Evolutionary conservation across 2,888 invertebrate genomes (phyloP).

Genomic region (Plebejus argus): DNA sequence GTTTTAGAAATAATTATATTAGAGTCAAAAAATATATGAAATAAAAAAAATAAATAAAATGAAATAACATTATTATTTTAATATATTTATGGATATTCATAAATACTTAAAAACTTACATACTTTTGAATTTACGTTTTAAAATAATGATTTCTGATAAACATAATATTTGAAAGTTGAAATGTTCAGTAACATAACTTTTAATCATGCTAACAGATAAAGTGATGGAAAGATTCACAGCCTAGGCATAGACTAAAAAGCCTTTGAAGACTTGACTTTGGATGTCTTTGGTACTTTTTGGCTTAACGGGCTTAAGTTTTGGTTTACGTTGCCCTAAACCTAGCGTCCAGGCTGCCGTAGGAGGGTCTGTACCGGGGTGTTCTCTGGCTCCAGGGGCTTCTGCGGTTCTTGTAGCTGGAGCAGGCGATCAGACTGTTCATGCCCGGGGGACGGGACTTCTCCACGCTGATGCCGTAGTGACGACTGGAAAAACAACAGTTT

Average conservation of each 20-base stretch:
- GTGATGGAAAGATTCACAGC: not conserved
- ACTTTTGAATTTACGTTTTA: not conserved
- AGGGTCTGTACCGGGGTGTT: slow-evolving; percentile 65
- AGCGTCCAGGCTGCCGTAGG: slow-evolving; percentile 71
- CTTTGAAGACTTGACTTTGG: not conserved
- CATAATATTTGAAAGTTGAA: not conserved
- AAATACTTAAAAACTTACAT: slow-evolving; percentile 3
- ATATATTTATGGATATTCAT: slow-evolving; percentile 7
- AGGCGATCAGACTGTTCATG: slow-evolving; percentile 88
- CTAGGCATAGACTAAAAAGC: not conserved
- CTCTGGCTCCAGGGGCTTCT: slow-evolving; percentile 74
- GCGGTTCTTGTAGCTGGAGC: slow-evolving; percentile 88
- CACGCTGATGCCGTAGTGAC: slow-evolving; percentile 79
- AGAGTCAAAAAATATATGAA: no score
- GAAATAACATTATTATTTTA: not conserved
- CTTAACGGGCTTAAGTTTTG: slow-evolving; percentile 40
- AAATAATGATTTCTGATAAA: not conserved
- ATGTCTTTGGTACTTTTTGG: slow-evolving; percentile 10
- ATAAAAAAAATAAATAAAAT: not conserved
- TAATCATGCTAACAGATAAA: not conserved
- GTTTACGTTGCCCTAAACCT: slow-evolving; percentile 59
- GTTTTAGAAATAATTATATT: no score
- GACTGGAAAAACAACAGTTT: slow-evolving; percentile 49
- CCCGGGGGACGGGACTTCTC: slow-evolving; percentile 85
- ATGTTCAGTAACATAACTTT: not conserved